phyloP scores from a whole-genome alignment of 1,140 invertebrate species.

The Coelopa frigida region DNA sequence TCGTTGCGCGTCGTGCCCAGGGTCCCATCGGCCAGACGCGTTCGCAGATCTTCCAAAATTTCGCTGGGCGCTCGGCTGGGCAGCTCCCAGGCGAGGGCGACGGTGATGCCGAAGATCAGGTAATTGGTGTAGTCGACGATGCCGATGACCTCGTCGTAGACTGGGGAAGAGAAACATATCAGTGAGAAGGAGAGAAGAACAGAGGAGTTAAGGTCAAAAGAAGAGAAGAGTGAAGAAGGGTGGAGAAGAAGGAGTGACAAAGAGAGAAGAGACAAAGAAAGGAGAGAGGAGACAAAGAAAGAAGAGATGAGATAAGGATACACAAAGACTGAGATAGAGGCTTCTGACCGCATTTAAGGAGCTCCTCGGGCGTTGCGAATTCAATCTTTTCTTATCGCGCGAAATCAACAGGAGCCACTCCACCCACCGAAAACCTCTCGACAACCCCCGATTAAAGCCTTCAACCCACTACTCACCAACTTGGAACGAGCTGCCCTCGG shows the following conservation, averaged over 20 bases:
- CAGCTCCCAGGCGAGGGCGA: slow-evolving; percentile 67
- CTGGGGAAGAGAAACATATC: slow-evolving; percentile 18
- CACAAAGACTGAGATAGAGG: too few species aligned
- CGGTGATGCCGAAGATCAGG: slow-evolving; percentile 61
- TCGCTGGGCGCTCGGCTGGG: slow-evolving; percentile 51
- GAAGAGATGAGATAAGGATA: too few species aligned
- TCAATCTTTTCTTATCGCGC: too few species aligned
- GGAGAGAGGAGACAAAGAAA: too few species aligned
- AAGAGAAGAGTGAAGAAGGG: too few species aligned
- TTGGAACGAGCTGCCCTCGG: slow-evolving; percentile 69
- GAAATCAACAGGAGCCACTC: too few species aligned
- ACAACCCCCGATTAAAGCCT: too few species aligned
- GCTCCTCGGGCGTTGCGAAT: too few species aligned
- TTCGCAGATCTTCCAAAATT: slow-evolving; percentile 28
- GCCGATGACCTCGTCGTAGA: slow-evolving; percentile 37
- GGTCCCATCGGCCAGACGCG: slow-evolving; percentile 29
- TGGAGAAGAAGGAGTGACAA: slow-evolving; percentile 16
- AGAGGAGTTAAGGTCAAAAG: too few species aligned
- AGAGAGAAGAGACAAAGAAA: slow-evolving; percentile 14
- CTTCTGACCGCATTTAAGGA: too few species aligned
- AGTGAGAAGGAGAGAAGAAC: slow-evolving; percentile 16
- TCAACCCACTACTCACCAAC: slow-evolving; percentile 51
- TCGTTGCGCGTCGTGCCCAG: slow-evolving; percentile 33
- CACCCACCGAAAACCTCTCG: too few species aligned
- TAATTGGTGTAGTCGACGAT: slow-evolving; percentile 41